Percentiles rank a stretch among this genome's conserved stretches.
Conservation (phyloP, 2,113 vertebrate species). For the Coreoperca whiteheadi region DNA sequence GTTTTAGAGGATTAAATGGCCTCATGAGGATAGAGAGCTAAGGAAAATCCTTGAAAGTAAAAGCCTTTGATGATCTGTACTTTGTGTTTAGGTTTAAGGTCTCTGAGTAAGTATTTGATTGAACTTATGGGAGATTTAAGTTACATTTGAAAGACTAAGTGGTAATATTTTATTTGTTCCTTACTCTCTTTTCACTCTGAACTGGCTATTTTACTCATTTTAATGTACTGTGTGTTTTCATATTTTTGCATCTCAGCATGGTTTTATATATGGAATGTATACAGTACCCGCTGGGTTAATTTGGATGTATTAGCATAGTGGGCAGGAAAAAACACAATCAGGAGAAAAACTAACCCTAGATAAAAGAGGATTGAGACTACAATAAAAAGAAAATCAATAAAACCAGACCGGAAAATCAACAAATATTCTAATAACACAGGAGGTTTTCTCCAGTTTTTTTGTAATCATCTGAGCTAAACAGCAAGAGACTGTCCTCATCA, state of each 20-base stretch:
- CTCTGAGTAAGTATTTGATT: not conserved
- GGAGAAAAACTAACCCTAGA: no score
- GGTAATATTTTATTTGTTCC: not conserved
- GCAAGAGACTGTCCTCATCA: no score
- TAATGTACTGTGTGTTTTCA: not conserved
- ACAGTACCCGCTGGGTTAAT: no score
- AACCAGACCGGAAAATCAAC: no score
- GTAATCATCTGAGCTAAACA: no score
- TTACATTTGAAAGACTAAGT: not conserved
- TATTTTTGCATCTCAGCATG: not conserved
- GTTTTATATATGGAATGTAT: not conserved
- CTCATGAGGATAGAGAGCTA: not conserved
- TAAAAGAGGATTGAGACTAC: no score
- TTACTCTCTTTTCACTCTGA: not conserved
- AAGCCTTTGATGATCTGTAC: not conserved
- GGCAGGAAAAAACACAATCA: not conserved
- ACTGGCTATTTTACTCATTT: not conserved
- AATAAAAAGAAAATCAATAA: no score
- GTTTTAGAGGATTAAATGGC: not conserved
- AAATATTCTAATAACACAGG: no score
- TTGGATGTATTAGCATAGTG: not conserved
- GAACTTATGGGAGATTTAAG: not conserved
- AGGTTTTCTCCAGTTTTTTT: no score
- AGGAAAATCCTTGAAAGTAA: no score
- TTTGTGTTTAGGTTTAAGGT: not conserved